Conservation (phyloP, 2,113 vertebrate species). For the Speoplatyrhinus poulsoni region DNA sequence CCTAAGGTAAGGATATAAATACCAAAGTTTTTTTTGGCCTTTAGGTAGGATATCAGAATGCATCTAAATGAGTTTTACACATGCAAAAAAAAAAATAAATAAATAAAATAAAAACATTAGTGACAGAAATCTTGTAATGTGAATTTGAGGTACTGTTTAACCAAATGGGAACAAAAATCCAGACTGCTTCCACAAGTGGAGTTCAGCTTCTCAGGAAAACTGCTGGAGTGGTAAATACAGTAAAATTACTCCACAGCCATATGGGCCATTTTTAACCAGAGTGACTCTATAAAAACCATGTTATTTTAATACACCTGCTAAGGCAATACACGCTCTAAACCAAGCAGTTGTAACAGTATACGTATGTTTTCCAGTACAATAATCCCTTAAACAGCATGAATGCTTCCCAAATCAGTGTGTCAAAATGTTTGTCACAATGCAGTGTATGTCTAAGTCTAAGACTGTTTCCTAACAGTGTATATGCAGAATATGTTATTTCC, state of each 20-base stretch:
- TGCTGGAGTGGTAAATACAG: slow-evolving; percentile 60
- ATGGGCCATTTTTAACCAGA: slow-evolving; percentile 47
- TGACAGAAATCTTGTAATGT: slow-evolving; percentile 45
- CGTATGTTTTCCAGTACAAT: slow-evolving; percentile 13
- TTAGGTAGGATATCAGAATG: background rate
- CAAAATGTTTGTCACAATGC: slow-evolving; percentile 6
- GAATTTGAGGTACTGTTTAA: slow-evolving; percentile 73
- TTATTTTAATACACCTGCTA: background rate
- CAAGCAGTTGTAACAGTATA: background rate
- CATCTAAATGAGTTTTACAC: slow-evolving; percentile 10
- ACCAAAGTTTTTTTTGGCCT: background rate
- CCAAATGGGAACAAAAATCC: slow-evolving; percentile 67
- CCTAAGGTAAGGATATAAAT: slow-evolving; percentile 69
- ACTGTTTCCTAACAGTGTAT: slow-evolving; percentile 39
- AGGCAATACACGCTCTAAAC: slow-evolving; percentile 30
- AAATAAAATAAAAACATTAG: slow-evolving; percentile 27
- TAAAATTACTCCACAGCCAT: background rate
- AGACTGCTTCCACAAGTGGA: slow-evolving; percentile 67
- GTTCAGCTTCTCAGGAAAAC: slow-evolving; percentile 62
- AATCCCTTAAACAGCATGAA: background rate
- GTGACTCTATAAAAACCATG: slow-evolving; percentile 29
- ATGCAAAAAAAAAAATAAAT: slow-evolving; percentile 13
- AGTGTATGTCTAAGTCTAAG: slow-evolving; percentile 7
- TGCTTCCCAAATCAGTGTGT: slow-evolving; percentile 8
- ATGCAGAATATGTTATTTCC: slow-evolving; percentile 12